Percentiles rank a stretch among this genome's conserved stretches.
Conservation (phyloP, 2,113 vertebrate genomes). For the Periophthalmodon schlosseri region DNA sequence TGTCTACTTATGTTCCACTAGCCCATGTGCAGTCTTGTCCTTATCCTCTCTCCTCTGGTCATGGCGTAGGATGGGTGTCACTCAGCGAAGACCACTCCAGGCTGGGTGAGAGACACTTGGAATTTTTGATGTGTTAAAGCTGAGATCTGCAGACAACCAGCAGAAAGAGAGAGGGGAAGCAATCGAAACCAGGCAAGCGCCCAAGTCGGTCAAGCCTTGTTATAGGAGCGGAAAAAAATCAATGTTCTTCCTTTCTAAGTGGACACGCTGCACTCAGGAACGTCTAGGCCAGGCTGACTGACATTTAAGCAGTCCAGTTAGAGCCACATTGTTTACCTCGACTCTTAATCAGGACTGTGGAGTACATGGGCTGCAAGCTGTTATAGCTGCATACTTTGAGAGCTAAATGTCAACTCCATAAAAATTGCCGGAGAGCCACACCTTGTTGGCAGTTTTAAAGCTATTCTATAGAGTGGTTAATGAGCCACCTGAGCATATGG, state of each 20-base stretch:
- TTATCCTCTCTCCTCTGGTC: background rate
- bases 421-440: background rate
- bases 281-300: constrained; percentile 31
- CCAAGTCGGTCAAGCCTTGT: constrained; percentile 63
- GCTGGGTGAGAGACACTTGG: constrained; percentile 30
- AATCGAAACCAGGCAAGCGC: constrained; percentile 60
- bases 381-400: constrained; percentile 7
- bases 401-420: background rate
- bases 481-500: constrained; percentile 5
- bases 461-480: background rate
- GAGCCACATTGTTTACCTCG: constrained; percentile 27
- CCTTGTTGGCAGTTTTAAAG: constrained; percentile 3
- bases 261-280: constrained; percentile 26
- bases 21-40: background rate
- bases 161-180: constrained; percentile 40
- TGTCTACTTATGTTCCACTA: no score
- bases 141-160: constrained; percentile 47
- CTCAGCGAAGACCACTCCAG: constrained; percentile 9
- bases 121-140: constrained; percentile 30
- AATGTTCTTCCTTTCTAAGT: constrained; percentile 56
- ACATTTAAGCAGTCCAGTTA: constrained; percentile 46
- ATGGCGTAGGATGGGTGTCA: background rate
- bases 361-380: constrained; percentile 10
- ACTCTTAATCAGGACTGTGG: constrained; percentile 26
- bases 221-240: constrained; percentile 49